Conservation (phyloP, 2,797 vertebrate species). For the Anguilla megastoma region DNA sequence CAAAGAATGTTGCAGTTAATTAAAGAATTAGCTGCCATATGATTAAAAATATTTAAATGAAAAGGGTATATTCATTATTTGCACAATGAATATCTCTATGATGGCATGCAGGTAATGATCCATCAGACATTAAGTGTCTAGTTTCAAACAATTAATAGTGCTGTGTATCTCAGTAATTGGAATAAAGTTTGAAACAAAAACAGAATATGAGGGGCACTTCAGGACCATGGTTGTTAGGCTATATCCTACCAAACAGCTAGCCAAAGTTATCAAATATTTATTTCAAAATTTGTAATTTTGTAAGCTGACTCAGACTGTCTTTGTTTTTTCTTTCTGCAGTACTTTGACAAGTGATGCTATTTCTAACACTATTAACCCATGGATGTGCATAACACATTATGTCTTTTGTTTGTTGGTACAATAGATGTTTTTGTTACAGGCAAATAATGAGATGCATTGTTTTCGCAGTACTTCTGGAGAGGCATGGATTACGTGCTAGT, state of each 20-base stretch:
- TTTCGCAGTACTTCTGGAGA: slow-evolving; percentile 52
- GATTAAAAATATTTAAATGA: not conserved
- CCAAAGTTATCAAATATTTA: not conserved
- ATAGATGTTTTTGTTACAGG: slow-evolving; percentile 60
- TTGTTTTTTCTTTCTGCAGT: not conserved
- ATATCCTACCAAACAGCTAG: not conserved
- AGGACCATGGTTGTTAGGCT: not conserved
- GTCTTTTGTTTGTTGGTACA: slow-evolving; percentile 56
- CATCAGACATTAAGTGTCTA: not conserved
- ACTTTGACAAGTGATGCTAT: slow-evolving; percentile 18
- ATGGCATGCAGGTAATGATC: not conserved
- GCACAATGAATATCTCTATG: not conserved
- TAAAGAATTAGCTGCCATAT: not conserved
- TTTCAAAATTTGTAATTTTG: not conserved
- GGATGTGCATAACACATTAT: slow-evolving; percentile 45
- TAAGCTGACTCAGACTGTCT: slow-evolving; percentile 5
- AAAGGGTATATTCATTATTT: not conserved
- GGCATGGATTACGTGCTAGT: slow-evolving; percentile 61
- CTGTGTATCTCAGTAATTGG: not conserved
- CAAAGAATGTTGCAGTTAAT: not conserved
- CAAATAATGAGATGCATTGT: slow-evolving; percentile 61
- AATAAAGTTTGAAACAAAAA: not conserved
- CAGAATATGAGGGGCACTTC: not conserved
- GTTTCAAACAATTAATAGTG: not conserved
- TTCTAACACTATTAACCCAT: slow-evolving; percentile 28